Conservation (phyloP, 2,797 vertebrate genomes). For the Erpetoichthys calabaricus region DNA sequence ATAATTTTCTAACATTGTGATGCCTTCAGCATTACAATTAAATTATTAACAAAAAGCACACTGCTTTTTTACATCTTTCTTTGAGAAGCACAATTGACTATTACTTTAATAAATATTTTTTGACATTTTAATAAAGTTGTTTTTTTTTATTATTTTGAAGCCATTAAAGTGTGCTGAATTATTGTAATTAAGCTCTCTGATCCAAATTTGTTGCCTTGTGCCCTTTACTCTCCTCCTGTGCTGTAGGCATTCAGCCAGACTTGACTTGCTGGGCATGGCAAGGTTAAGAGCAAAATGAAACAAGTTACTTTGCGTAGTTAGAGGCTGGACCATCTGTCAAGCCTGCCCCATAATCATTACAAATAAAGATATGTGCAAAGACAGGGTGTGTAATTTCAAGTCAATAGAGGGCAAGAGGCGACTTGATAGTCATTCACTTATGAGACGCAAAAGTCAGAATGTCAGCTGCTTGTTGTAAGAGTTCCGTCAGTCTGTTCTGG, state of each 20-base stretch:
- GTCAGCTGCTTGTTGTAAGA: neutral
- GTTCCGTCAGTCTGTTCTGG: neutral
- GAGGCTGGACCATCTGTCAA: conserved; percentile 61
- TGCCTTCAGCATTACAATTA: no score
- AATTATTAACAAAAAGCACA: no score
- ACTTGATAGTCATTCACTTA: neutral
- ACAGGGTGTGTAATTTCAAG: conserved; percentile 6
- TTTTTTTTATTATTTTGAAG: no score
- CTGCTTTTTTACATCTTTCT: no score
- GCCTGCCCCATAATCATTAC: conserved; percentile 50
- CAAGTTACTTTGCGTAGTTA: conserved; percentile 61
- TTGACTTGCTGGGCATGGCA: conserved; percentile 58
- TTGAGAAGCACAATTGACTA: no score
- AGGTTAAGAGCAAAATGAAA: conserved; percentile 67
- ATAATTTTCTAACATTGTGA: no score
- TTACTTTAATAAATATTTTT: no score
- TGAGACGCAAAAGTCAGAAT: neutral
- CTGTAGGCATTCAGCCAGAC: conserved; percentile 59
- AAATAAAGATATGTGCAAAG: conserved; percentile 3
- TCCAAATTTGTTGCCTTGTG: no score
- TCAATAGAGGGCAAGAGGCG: neutral
- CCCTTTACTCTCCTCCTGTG: conserved; percentile 61
- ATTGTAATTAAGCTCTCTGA: no score
- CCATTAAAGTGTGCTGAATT: no score
- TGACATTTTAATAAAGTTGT: no score